These are phyloP conservation scores for Temnothorax nylanderi DNA, from an alignment of 1,140 invertebrate species.

Conservation along the genomic window DNA sequence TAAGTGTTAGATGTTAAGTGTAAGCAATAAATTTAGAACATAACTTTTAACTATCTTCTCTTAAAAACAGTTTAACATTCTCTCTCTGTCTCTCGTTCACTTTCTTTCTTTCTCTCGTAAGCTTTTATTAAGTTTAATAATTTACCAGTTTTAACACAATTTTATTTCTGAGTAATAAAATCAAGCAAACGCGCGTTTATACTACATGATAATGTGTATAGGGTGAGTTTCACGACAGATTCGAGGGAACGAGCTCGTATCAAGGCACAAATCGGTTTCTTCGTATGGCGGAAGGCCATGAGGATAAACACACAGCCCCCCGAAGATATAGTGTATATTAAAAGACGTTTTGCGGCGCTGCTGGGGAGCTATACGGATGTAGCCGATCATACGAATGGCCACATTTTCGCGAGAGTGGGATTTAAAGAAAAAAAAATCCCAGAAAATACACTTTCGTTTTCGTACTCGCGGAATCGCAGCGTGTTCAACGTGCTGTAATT, in stretches of 20 bases:
- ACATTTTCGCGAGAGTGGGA: slow-evolving; percentile 81
- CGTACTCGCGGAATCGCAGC: slow-evolving; percentile 7
- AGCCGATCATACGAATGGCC: slow-evolving; percentile 85
- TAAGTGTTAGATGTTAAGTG: background rate
- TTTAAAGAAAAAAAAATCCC: slow-evolving; percentile 73
- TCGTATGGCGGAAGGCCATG: slow-evolving; percentile 5
- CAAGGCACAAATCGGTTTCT: slow-evolving; percentile 44
- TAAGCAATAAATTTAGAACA: background rate
- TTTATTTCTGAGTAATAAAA: slow-evolving; percentile 21
- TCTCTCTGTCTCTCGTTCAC: background rate
- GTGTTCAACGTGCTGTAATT: slow-evolving; percentile 1
- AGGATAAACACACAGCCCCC: slow-evolving; percentile 76
- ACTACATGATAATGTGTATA: background rate
- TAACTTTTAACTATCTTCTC: slow-evolving; percentile 1
- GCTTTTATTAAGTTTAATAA: slow-evolving; percentile 13
- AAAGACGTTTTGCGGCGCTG: slow-evolving; percentile 82
- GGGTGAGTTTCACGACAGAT: slow-evolving; percentile 70
- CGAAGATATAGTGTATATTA: slow-evolving; percentile 86
- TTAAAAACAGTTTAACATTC: background rate
- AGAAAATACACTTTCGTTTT: slow-evolving; percentile 66
- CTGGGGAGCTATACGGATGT: slow-evolving; percentile 77
- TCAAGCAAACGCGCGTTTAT: background rate
- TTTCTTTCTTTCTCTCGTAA: background rate
- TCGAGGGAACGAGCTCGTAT: slow-evolving; percentile 66
- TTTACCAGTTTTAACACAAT: background rate